Conservation (phyloP, 2,888 invertebrate genomes). For the Steinernema scapterisci region DNA sequence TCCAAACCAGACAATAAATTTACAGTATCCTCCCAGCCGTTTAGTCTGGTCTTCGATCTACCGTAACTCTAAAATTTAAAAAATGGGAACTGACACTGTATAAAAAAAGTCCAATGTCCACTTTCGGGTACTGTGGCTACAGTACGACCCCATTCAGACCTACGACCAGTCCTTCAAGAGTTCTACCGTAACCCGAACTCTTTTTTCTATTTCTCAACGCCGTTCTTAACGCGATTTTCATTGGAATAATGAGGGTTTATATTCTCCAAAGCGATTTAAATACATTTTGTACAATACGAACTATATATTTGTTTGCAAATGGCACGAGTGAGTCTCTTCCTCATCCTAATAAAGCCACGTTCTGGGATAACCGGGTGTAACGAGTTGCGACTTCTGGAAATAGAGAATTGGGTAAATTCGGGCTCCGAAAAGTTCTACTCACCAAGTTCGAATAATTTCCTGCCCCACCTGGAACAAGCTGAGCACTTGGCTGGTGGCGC, state of each 20-base stretch:
- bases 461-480: neutral
- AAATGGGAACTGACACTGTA: too few relatives aligned
- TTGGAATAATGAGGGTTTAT: neutral
- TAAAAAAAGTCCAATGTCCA: too few relatives aligned
- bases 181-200: too few relatives aligned
- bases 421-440: neutral
- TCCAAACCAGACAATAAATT: too few relatives aligned
- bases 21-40: too few relatives aligned
- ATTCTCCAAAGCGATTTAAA: neutral
- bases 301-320: neutral
- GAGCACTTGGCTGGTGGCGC: conserved; percentile 2
- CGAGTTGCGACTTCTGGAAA: conserved; percentile 2
- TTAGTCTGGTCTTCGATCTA: too few relatives aligned
- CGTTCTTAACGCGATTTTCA: too few relatives aligned
- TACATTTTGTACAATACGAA: conserved; percentile 21
- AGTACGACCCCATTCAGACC: too few relatives aligned
- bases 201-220: too few relatives aligned
- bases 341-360: conserved; percentile 6
- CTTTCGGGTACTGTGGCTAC: too few relatives aligned
- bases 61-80: too few relatives aligned
- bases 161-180: too few relatives aligned
- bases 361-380: neutral
- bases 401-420: neutral
- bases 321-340: conserved; percentile 3
- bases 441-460: conserved; percentile 17